Base-by-base conservation (phyloP, 1,140 invertebrate species). In the Tenebrio molitor region DNA sequence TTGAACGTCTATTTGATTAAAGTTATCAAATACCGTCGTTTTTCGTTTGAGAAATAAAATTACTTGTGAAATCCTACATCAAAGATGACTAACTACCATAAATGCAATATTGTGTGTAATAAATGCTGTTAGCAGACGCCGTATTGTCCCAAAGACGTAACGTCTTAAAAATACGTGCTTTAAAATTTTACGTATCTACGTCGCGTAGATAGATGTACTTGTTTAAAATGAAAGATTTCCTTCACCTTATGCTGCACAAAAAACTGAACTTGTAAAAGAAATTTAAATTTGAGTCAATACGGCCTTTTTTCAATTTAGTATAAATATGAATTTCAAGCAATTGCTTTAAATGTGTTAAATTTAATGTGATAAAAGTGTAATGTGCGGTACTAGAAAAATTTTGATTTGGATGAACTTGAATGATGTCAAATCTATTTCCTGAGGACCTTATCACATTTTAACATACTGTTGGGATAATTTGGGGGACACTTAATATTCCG, bases 371-470 rank as follows among this genome's bases (percentile, higher is more conserved):
- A 53, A 5, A 58, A 19, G 39, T 41, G 63, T 42, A 65, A 41
- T 39, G 63, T 65, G 63, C 34, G 63, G 63, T 39, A 64, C 33
- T 69, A 66, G 58, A 70, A 74, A 70, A 70, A 70, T 74, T 76
- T 76, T 74, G 72, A 78, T 76, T 78, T 72, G 65, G 53, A 76
- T 74, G 73, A 77, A 69, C 70, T 77, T 71, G 62, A 74, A 78
- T 76, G 76, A 79, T 77, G 78, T 80, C 78, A 79, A 76, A 75
- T 73, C 76, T 80, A 79, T 79, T 77, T 79, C 80, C 80, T 81
- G 80, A 81, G 80, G 77, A 80, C 75, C 74, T 74, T 81, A 81
- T 81, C 80, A 81, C 80, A 76, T 75, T 73, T 76, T 76, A 78
- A 74, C 71, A 29, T 76, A 72, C 74, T 74, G 76, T 74, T 70